These are phyloP conservation scores for Theropithecus gelada DNA, from an alignment of 2,113 vertebrate species.

Conservation along the genomic window DNA sequence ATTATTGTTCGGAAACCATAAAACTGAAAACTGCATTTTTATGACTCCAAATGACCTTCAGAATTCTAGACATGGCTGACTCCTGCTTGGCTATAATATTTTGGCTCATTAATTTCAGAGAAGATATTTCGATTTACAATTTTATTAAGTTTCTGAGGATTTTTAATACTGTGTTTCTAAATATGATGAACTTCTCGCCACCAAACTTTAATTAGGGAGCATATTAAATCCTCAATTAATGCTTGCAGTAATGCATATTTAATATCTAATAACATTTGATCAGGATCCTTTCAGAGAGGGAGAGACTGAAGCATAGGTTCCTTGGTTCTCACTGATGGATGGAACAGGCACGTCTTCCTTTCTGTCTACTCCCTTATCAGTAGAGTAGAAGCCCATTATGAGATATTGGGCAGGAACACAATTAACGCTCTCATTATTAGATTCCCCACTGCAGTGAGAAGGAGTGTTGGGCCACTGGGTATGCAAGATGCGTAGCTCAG, in stretches of 20 bases:
- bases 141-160: conserved; percentile 86
- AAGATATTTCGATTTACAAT: conserved; percentile 84
- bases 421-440: conserved; percentile 1
- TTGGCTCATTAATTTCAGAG: conserved; percentile 87
- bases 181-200: conserved; percentile 73
- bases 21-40: conserved; percentile 83
- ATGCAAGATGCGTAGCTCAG: background rate
- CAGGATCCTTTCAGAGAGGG: conserved; percentile 67
- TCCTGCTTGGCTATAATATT: conserved; percentile 84
- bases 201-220: conserved; percentile 67
- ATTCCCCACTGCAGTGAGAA: background rate
- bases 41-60: conserved; percentile 85
- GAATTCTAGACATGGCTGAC: conserved; percentile 78
- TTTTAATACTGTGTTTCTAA: conserved; percentile 82
- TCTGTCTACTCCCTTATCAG: background rate
- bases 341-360: background rate
- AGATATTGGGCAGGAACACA: background rate
- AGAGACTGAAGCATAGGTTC: background rate
- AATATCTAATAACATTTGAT: conserved; percentile 76
- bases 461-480: background rate
- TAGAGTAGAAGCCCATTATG: background rate
- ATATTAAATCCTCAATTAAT: conserved; percentile 75
- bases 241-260: conserved; percentile 60
- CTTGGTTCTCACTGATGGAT: conserved; percentile 16
- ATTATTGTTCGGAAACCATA: conserved; percentile 82